These are phyloP conservation scores for Ecdyonurus torrentis DNA, from an alignment of 2,888 invertebrate genomes.

Conservation along the genomic window DNA sequence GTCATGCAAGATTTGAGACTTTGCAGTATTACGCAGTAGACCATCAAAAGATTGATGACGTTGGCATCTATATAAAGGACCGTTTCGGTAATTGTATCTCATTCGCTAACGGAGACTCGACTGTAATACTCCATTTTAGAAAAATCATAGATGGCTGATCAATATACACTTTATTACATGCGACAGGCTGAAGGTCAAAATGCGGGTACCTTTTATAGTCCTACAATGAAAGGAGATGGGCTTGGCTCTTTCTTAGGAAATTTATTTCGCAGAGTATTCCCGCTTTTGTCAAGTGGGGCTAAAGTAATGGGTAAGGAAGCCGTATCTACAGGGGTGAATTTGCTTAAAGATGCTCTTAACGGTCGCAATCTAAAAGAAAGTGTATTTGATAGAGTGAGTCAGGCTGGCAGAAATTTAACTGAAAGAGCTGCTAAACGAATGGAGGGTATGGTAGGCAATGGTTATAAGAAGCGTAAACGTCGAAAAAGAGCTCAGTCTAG, in stretches of 20 bases:
- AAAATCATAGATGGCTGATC: background rate
- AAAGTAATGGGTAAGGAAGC: background rate
- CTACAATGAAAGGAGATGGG: background rate
- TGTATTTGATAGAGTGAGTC: no score
- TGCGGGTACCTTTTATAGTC: background rate
- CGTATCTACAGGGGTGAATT: background rate
- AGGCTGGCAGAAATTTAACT: no score
- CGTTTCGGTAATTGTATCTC: background rate
- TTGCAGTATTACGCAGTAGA: background rate
- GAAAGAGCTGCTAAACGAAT: no score
- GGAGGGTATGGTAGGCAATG: no score
- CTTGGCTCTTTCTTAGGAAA: background rate
- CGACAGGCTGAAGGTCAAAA: background rate
- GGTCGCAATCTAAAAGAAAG: no score
- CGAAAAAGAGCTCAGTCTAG: no score
- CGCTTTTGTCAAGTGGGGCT: background rate
- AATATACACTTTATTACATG: background rate
- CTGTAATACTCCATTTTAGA: background rate
- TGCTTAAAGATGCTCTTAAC: background rate
- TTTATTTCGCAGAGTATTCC: background rate
- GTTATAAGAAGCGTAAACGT: no score
- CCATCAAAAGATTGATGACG: background rate
- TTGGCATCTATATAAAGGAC: background rate
- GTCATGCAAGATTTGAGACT: background rate
- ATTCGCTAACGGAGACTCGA: background rate